Base-by-base conservation (phyloP, 2,888 invertebrate species). In the Pristionchus entomophagus region DNA sequence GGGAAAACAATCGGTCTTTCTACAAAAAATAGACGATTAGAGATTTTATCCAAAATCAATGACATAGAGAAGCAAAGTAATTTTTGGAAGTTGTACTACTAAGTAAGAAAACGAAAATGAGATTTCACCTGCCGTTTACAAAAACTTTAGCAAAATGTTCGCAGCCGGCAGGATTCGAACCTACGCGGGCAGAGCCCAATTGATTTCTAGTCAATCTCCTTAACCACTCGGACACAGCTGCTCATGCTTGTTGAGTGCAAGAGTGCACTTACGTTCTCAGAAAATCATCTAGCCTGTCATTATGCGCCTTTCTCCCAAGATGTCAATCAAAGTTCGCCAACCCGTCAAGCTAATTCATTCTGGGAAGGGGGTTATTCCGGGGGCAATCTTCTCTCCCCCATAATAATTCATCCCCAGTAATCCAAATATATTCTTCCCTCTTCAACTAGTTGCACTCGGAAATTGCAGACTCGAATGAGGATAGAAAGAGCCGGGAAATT, bases 141-240 rank as follows among this genome's bases (percentile, higher is more conserved):
- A 45, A 45, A 45, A 45, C 14, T 14, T 10, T 45, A 10, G 45
- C 45, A 45, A 45, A 45, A 45, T 45, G 45, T 85, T 85, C 85
- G 85, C 85, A 86, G 85, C 80, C 41, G 29, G 85, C 85, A 87
- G 86, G 86, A 87, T 86, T 88, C 88, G 88, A 87, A 87, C 86
- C 86, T 87, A 81, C 88, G 86, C 87, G 87, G 83, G 82, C 87
- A 86, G 56, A 87, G 87, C 86, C 87, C 87, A 88, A 73, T 86
- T 86, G 88, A 87, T 87, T 87, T 87, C 87, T 73, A 86, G 84
- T 86, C 86, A 86, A 86, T 86, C 86, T 86, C 86, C 86, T 86
- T 86, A 86, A 86, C 86, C 86, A 86, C 86, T 86, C 86, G 86
- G 86, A 86, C 86, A 87, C 29, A 35, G 82, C 82, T 82, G 82